Percentiles rank a stretch among this genome's conserved stretches.
These are phyloP conservation scores for Pyrochroa serraticornis DNA, from an alignment of 2,888 invertebrate genomes.

Conservation along the genomic window DNA sequence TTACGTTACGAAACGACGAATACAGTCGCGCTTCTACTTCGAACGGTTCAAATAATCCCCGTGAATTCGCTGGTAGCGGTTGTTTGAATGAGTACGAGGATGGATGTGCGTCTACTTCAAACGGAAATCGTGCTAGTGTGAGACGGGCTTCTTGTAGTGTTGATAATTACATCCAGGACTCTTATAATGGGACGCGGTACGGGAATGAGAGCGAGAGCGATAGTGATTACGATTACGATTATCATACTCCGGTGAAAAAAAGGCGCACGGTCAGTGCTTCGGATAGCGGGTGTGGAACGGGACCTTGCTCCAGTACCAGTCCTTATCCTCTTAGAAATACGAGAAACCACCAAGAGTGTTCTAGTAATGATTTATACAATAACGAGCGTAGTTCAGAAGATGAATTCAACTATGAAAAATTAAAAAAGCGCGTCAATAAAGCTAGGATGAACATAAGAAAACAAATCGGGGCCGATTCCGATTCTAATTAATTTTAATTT, in stretches of 20 bases:
- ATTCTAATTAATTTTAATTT: constrained; percentile 62
- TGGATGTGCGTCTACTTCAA: constrained; percentile 22
- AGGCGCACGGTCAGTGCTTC: constrained; percentile 46
- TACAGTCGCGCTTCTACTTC: constrained; percentile 1
- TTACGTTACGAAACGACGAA: not conserved
- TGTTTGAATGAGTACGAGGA: constrained; percentile 1
- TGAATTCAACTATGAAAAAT: constrained; percentile 62
- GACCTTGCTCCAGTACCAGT: constrained; percentile 47
- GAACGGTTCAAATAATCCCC: not conserved
- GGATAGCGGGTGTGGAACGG: constrained; percentile 55
- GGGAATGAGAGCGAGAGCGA: constrained; percentile 41
- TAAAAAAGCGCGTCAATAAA: constrained; percentile 66
- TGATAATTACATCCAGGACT: constrained; percentile 1
- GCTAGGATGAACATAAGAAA: constrained; percentile 68
- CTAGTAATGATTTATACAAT: constrained; percentile 39
- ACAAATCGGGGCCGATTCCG: constrained; percentile 67
- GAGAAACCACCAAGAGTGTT: constrained; percentile 43
- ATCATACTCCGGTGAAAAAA: constrained; percentile 50
- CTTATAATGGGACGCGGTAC: constrained; percentile 5
- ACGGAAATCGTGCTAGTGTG: constrained; percentile 1
- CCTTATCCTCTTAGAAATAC: constrained; percentile 36
- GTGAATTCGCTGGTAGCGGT: not conserved
- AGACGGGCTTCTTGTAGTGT: constrained; percentile 13
- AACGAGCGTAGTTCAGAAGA: constrained; percentile 49
- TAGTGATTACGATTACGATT: constrained; percentile 49